Conservation (phyloP, 2,797 vertebrate species). For the Vespertilio murinus region DNA sequence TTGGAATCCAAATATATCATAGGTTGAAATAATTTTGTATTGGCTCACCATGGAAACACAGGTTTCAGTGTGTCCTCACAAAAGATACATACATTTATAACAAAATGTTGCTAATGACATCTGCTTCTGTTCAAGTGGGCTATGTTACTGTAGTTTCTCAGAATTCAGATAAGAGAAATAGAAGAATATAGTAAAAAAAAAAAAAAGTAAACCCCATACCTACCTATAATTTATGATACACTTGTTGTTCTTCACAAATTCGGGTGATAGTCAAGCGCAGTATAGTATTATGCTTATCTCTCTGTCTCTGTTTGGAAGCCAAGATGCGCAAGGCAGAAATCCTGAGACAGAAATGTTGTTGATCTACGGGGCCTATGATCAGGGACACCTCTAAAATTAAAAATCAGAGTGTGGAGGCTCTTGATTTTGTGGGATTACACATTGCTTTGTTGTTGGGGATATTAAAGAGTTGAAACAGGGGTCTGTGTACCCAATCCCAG, state of each 20-base stretch:
- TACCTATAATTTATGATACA: neutral
- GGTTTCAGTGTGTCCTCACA: neutral
- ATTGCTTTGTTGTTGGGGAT: constrained; percentile 21
- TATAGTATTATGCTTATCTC: neutral
- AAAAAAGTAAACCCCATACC: neutral
- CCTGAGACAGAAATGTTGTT: neutral
- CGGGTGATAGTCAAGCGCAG: neutral
- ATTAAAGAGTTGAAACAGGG: neutral
- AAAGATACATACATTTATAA: neutral
- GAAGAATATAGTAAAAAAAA: neutral
- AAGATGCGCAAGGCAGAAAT: neutral
- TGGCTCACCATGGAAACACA: neutral
- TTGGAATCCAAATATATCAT: neutral
- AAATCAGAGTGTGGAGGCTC: neutral
- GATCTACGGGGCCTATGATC: neutral
- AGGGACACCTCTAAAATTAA: neutral
- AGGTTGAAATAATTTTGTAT: constrained; percentile 8
- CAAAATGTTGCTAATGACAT: neutral
- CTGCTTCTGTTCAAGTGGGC: neutral
- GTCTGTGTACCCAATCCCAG: neutral
- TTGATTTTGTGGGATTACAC: constrained; percentile 42
- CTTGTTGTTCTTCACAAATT: neutral
- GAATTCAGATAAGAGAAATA: neutral
- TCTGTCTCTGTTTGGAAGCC: neutral
- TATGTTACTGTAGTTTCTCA: neutral